Evolutionary conservation across 2,113 vertebrate species (phyloP).

Genomic region (Prunella himalayana): DNA sequence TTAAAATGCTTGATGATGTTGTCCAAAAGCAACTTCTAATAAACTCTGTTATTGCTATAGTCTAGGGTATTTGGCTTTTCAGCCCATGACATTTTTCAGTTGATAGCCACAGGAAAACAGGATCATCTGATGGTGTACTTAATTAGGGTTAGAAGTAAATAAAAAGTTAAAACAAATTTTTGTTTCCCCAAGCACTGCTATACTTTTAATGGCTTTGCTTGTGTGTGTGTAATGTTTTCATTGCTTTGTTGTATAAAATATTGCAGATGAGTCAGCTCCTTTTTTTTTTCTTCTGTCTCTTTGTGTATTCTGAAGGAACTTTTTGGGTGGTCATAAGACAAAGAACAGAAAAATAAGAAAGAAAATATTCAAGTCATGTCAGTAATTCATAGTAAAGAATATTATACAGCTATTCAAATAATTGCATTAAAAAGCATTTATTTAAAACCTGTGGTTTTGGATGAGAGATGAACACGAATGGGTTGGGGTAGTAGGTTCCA

Average conservation of each 20-base stretch:
- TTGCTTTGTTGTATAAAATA: neutral
- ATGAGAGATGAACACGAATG: neutral
- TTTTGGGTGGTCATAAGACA: neutral
- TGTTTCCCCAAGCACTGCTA: neutral
- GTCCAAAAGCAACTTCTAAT: neutral
- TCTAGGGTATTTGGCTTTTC: neutral
- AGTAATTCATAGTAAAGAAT: neutral
- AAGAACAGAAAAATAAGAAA: neutral
- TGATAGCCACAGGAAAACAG: neutral
- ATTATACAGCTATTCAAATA: neutral
- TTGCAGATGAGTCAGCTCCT: neutral
- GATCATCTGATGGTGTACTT: neutral
- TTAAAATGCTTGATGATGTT: neutral
- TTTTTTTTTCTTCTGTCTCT: neutral
- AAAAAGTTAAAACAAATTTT: neutral
- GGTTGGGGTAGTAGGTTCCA: neutral
- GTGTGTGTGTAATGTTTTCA: neutral
- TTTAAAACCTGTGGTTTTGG: neutral
- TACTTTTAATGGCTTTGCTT: neutral
- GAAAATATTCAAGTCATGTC: neutral
- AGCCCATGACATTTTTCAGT: neutral
- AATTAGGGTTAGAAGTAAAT: neutral
- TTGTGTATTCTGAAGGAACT: neutral
- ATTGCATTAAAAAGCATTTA: neutral
- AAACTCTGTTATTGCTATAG: neutral